phyloP scores from a whole-genome alignment of 1,140 invertebrate genomes.

The Magallana gigas region DNA sequence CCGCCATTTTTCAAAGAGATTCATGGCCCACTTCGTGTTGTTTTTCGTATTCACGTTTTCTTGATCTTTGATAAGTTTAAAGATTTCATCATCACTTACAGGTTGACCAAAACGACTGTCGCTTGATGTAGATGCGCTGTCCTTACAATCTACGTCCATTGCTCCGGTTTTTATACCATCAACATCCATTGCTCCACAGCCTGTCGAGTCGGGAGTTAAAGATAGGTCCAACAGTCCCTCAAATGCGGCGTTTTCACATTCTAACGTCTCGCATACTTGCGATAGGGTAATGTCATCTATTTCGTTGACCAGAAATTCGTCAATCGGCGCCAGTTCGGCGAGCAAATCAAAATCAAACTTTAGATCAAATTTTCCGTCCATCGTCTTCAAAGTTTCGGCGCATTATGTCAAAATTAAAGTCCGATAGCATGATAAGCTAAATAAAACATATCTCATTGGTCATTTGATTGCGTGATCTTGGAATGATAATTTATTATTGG shows the following conservation, averaged over 20 bases:
- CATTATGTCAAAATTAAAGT: too few relatives aligned
- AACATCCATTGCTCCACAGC: background rate
- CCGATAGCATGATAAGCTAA: too few relatives aligned
- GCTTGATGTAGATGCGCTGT: background rate
- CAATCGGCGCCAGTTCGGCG: too few relatives aligned
- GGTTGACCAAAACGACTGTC: too few relatives aligned
- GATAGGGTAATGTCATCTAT: background rate
- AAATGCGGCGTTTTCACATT: background rate
- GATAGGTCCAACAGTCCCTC: background rate
- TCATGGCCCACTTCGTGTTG: slow-evolving; percentile 1
- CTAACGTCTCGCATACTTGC: slow-evolving; percentile 10
- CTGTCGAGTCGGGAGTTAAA: too few relatives aligned
- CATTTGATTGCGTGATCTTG: too few relatives aligned
- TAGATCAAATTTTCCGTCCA: too few relatives aligned
- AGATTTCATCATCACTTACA: background rate
- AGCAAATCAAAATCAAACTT: too few relatives aligned
- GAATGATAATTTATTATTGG: too few relatives aligned
- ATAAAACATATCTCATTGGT: too few relatives aligned
- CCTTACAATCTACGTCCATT: background rate
- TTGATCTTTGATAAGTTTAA: background rate
- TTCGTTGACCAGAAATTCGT: background rate
- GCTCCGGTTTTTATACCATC: background rate
- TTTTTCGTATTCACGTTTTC: slow-evolving; percentile 29
- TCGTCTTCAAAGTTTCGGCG: too few relatives aligned
- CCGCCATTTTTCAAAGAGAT: slow-evolving; percentile 11